Percentiles rank a stretch among this genome's conserved stretches.
These are phyloP conservation scores for Poecile atricapillus DNA, from an alignment of 2,113 vertebrate genomes.

Conservation along the genomic window DNA sequence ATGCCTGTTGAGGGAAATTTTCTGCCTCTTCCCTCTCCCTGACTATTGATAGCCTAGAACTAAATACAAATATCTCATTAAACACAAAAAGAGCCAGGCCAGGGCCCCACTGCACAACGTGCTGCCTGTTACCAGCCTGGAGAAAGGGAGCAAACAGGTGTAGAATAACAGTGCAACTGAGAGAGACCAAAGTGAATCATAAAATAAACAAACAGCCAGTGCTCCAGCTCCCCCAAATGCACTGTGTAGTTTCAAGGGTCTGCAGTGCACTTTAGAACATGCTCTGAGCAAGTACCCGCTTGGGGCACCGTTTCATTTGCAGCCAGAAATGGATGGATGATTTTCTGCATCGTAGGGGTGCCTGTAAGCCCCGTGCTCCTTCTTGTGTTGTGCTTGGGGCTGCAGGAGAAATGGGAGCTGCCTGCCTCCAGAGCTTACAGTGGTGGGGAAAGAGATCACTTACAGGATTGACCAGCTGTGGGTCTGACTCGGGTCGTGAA, in stretches of 20 bases:
- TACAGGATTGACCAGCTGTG: not conserved
- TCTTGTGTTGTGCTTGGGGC: not conserved
- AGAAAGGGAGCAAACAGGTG: conserved; percentile 51
- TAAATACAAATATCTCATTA: not conserved
- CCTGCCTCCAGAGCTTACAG: not conserved
- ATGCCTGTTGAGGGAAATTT: not conserved
- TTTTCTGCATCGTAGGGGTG: not conserved
- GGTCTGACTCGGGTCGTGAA: not conserved
- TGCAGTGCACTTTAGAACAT: not conserved
- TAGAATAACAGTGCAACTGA: conserved; percentile 52
- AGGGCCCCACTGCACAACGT: not conserved
- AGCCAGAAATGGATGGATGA: not conserved
- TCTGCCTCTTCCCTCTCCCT: not conserved
- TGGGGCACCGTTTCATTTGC: not conserved
- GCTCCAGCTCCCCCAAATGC: conserved; percentile 31
- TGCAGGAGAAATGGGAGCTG: not conserved
- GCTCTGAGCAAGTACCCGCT: not conserved
- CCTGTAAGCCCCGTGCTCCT: not conserved
- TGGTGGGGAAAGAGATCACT: accelerated
- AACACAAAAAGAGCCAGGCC: not conserved
- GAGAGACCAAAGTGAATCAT: conserved; percentile 62
- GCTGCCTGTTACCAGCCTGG: conserved; percentile 3
- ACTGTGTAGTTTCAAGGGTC: not conserved
- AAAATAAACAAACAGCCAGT: conserved; percentile 45
- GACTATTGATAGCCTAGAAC: not conserved